These are phyloP conservation scores for Xyrauchen texanus DNA, from an alignment of 2,113 vertebrate genomes.

Conservation along the genomic window DNA sequence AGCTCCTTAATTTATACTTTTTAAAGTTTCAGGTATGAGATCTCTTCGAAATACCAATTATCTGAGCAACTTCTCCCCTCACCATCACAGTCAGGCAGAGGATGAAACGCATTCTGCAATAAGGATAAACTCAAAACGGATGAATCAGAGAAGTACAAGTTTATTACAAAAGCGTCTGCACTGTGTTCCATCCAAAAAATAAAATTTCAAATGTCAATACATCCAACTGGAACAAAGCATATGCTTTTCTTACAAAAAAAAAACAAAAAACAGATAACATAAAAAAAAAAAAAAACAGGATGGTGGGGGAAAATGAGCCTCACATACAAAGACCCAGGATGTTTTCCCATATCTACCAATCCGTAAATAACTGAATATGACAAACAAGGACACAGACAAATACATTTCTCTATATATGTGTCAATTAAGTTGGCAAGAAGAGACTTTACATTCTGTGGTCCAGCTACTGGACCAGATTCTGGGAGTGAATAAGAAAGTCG, in stretches of 20 bases:
- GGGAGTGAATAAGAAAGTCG: conserved; percentile 49
- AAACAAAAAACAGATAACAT: conserved; percentile 66
- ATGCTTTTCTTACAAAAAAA: conserved; percentile 56
- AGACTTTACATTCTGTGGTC: conserved; percentile 71
- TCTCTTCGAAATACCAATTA: no score
- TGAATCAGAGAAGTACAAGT: conserved; percentile 22
- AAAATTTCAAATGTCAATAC: conserved; percentile 41
- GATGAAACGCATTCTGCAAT: background rate
- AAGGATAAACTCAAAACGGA: conserved; percentile 28
- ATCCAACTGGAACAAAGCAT: conserved; percentile 59
- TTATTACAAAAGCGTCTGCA: conserved; percentile 58
- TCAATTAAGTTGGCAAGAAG: conserved; percentile 48
- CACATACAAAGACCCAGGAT: conserved; percentile 5
- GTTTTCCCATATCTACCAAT: background rate
- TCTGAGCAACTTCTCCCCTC: background rate
- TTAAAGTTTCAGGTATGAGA: no score
- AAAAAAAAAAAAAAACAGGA: conserved; percentile 61
- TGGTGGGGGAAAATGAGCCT: conserved; percentile 37
- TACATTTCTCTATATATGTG: conserved; percentile 41
- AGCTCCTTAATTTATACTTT: background rate
- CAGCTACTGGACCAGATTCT: conserved; percentile 58
- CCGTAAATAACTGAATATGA: background rate
- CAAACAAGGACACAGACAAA: conserved; percentile 51
- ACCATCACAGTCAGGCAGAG: background rate
- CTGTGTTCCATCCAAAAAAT: conserved; percentile 55